Evolutionary conservation across 2,113 vertebrate genomes (phyloP).

Genomic region (Steatornis caripensis): DNA sequence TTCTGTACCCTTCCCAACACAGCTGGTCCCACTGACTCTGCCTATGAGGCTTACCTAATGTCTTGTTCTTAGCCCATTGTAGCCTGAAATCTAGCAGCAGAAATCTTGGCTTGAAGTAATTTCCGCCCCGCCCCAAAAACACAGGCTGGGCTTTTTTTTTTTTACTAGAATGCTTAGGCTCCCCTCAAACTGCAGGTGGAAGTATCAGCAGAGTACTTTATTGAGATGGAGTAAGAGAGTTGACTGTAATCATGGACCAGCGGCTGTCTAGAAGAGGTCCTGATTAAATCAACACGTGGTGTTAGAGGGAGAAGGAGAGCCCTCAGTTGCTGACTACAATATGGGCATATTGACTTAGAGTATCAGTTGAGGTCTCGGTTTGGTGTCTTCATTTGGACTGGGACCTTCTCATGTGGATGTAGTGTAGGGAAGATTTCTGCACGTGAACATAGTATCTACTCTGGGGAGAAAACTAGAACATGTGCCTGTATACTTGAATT

Average conservation of each 20-base stretch:
- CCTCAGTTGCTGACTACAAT: not conserved
- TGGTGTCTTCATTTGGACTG: not conserved
- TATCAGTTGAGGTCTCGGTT: not conserved
- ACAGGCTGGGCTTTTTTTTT: not conserved
- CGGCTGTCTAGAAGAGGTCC: not conserved
- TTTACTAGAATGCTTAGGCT: not conserved
- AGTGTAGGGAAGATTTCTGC: not conserved
- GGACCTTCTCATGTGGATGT: not conserved
- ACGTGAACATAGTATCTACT: not conserved
- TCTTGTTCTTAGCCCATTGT: not conserved
- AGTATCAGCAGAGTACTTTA: not conserved
- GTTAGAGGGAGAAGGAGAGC: not conserved
- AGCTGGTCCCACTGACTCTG: not conserved
- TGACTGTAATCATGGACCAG: not conserved
- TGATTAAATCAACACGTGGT: not conserved
- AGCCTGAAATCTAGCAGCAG: not conserved
- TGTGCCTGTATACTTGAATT: not conserved
- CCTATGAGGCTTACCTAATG: not conserved
- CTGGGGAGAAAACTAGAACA: not conserved
- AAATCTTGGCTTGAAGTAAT: not conserved
- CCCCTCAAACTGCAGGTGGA: not conserved
- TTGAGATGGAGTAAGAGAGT: not conserved
- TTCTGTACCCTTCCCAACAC: not conserved
- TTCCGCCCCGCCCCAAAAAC: not conserved
- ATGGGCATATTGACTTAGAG: not conserved